Conservation (phyloP, 2,888 invertebrate species). For the Stenolophus ochropezus region DNA sequence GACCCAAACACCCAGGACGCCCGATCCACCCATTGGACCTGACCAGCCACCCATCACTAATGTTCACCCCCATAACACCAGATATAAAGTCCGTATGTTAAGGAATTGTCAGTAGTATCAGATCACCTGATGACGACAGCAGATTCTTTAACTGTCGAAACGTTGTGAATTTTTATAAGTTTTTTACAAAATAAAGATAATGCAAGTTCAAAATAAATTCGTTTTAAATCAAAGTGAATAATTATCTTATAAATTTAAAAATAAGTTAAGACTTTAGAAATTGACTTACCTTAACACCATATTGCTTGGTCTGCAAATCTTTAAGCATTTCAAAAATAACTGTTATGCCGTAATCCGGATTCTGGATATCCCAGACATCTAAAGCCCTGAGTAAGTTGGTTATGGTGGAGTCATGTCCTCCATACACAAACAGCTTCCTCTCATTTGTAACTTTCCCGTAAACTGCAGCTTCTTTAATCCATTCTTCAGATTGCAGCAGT, state of each 20-base stretch:
- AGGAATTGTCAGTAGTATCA: too few relatives aligned
- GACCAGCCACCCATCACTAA: too few relatives aligned
- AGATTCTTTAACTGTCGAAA: too few relatives aligned
- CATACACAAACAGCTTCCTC: slow-evolving; percentile 79
- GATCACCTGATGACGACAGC: too few relatives aligned
- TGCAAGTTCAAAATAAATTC: too few relatives aligned
- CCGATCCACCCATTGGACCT: too few relatives aligned
- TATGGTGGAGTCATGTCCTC: slow-evolving; percentile 85
- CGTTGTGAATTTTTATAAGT: too few relatives aligned
- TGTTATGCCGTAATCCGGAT: slow-evolving; percentile 80
- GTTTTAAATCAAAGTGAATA: not conserved
- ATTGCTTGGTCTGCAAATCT: slow-evolving; percentile 71
- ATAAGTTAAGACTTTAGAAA: not conserved
- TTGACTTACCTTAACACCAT: slow-evolving; percentile 74
- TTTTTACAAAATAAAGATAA: too few relatives aligned
- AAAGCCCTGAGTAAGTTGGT: slow-evolving; percentile 80
- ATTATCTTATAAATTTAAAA: not conserved
- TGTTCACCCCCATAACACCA: too few relatives aligned
- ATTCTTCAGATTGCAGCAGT: slow-evolving; percentile 41
- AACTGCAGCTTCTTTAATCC: slow-evolving; percentile 38
- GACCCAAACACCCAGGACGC: too few relatives aligned
- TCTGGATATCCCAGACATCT: slow-evolving; percentile 79
- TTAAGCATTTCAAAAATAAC: slow-evolving; percentile 80
- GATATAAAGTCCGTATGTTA: too few relatives aligned
- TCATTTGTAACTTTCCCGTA: slow-evolving; percentile 62